These are phyloP conservation scores for Eurystomus gularis DNA, from an alignment of 2,113 vertebrate species.

Conservation along the genomic window DNA sequence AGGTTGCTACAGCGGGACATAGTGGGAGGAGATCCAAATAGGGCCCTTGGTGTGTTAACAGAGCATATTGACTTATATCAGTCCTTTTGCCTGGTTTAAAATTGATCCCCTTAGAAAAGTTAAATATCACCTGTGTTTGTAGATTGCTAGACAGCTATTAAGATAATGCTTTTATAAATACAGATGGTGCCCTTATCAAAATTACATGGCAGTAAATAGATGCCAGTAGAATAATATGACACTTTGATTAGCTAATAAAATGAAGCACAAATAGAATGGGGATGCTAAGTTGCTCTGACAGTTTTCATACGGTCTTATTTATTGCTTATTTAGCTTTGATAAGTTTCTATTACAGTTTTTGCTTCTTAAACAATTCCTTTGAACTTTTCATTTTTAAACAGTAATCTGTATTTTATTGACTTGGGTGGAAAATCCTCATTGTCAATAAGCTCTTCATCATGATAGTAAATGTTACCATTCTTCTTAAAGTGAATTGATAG, in stretches of 20 bases:
- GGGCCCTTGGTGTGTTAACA: conserved; percentile 60
- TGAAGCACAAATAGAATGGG: conserved; percentile 58
- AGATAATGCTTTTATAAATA: conserved; percentile 86
- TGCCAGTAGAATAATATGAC: conserved; percentile 75
- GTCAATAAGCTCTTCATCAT: conserved; percentile 49
- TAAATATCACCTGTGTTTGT: conserved; percentile 83
- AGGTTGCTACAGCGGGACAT: conserved; percentile 5
- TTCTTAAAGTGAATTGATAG: conserved; percentile 34
- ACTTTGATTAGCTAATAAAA: conserved; percentile 78
- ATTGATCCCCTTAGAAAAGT: conserved; percentile 81
- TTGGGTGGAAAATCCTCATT: conserved; percentile 49
- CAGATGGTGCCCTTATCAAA: conserved; percentile 83
- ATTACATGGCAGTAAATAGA: conserved; percentile 79
- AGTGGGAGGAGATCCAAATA: neutral
- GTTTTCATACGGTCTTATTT: conserved; percentile 71
- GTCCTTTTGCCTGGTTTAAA: conserved; percentile 75
- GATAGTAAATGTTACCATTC: conserved; percentile 25
- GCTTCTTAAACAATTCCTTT: conserved; percentile 58
- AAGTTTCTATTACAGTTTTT: conserved; percentile 58
- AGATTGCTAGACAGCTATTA: conserved; percentile 78
- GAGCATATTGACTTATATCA: conserved; percentile 70
- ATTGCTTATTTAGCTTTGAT: conserved; percentile 72
- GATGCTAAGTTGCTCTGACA: conserved; percentile 69
- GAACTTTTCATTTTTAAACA: conserved; percentile 66
- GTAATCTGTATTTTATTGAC: conserved; percentile 66